Conservation (phyloP, 2,888 invertebrate species). For the Drosophila aldrichi region DNA sequence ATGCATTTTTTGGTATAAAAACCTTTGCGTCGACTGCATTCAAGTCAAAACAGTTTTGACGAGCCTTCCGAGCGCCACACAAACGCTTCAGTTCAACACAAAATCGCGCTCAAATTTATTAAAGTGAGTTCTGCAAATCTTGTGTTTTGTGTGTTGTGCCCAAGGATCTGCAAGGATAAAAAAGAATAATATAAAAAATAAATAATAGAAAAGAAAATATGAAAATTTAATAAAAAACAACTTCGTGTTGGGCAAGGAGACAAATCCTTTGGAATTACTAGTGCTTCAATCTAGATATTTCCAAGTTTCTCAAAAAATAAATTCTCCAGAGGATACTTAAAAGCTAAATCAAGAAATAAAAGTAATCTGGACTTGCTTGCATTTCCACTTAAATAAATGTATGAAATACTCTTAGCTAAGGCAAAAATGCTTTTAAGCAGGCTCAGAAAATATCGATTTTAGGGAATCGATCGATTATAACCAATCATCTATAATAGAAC, state of each 20-base stretch:
- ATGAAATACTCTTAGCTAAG: background rate
- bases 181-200: background rate
- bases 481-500: background rate
- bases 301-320: background rate
- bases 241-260: background rate
- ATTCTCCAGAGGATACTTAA: background rate
- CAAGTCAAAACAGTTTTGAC: constrained; percentile 81
- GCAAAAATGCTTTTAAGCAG: too few relatives aligned
- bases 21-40: constrained; percentile 71
- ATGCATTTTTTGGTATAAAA: constrained; percentile 81
- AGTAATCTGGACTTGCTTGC: background rate
- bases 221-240: background rate
- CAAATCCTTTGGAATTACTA: too few relatives aligned
- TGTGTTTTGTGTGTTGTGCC: constrained; percentile 11
- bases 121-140: constrained; percentile 54
- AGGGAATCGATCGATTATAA: background rate
- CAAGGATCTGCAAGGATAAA: constrained; percentile 22
- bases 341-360: background rate
- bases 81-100: constrained; percentile 39
- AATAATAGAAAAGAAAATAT: background rate
- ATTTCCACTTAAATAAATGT: background rate
- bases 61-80: constrained; percentile 80
- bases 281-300: background rate
- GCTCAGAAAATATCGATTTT: background rate
- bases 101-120: constrained; percentile 56